Base-by-base conservation (phyloP, 1,140 invertebrate genomes). In the Saccostrea echinata region DNA sequence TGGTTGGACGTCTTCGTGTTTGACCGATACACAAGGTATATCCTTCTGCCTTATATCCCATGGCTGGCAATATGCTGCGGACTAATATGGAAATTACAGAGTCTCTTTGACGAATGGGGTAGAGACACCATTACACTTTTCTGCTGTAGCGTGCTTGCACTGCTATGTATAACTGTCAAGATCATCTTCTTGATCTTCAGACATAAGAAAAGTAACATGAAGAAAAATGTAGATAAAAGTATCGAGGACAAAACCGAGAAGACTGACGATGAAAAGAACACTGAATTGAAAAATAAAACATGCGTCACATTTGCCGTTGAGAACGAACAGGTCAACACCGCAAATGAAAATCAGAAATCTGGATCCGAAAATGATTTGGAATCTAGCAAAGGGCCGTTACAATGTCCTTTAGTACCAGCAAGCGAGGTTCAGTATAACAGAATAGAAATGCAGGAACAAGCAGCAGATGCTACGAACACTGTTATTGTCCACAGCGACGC, bases 1-100 rank as follows among this genome's bases (percentile, higher is more conserved):
- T 85, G 85, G 18, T 52, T 93, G 3, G 93, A 94, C 84, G 84
- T 91, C 16, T 90, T 90, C 43, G 82, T 93, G 12, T 82, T 93
- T 12, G 92, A 94, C 86, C 91, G 88, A 35, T 94, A 91, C 85
- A 91, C 91, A 9, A 83, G 93, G 11, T 94, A 93, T 83, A 92
- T 91, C 8, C 91, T 93, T 82, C 87, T 90, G 27, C 92, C 93
- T 0, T 94, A 94, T 85, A 86, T 92, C n/a, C 90, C 91, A 16
- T 33, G 93, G 11, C 91, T 92, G 12, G 88, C 91, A 27, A 92
- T 91, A 3, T 84, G 93, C 0, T 68, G 88, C 51, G 94, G 92
- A 51, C 88, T 89, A 33, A 81, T 93, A 16, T 18, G 35, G 33
- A 90, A 91, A 84, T 27, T 55, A 27, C 52, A 61, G 11, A 9